A percentile compares a stretch with the other conserved stretches of the same genome.
Conservation (phyloP, 2,888 invertebrate species). For the Philopedon plagiatum region DNA sequence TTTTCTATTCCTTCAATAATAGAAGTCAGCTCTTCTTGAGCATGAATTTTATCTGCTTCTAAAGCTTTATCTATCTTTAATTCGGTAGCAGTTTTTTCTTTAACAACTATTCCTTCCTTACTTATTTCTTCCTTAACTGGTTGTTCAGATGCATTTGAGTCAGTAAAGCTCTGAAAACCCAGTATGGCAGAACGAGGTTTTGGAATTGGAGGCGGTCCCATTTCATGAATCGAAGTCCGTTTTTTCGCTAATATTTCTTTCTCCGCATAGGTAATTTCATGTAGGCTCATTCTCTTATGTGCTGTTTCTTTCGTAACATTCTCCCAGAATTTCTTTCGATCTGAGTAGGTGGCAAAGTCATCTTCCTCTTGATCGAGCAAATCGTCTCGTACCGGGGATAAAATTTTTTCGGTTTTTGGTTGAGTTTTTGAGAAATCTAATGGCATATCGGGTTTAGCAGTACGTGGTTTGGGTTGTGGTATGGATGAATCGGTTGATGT, state of each 20-base stretch:
- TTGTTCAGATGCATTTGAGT: slow-evolving; percentile 47
- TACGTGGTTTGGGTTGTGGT: slow-evolving; percentile 72
- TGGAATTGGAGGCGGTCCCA: slow-evolving; percentile 65
- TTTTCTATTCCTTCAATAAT: slow-evolving; percentile 44
- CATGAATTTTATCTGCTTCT: slow-evolving; percentile 43
- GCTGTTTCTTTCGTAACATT: slow-evolving; percentile 63
- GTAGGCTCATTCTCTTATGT: slow-evolving; percentile 63
- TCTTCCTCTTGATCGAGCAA: slow-evolving; percentile 60
- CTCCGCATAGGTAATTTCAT: slow-evolving; percentile 58
- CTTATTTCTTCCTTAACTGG: slow-evolving; percentile 42
- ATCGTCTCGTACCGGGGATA: slow-evolving; percentile 63
- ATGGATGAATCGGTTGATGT: slow-evolving; percentile 63
- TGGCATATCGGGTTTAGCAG: slow-evolving; percentile 58
- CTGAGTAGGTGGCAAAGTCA: slow-evolving; percentile 67
- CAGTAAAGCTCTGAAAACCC: slow-evolving; percentile 58
- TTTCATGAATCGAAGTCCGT: slow-evolving; percentile 64
- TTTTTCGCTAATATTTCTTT: slow-evolving; percentile 59
- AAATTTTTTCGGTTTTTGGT: slow-evolving; percentile 57
- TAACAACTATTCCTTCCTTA: slow-evolving; percentile 30
- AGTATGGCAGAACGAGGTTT: slow-evolving; percentile 66
- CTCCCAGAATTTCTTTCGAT: slow-evolving; percentile 72
- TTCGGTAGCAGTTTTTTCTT: slow-evolving; percentile 30
- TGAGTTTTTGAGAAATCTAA: slow-evolving; percentile 53
- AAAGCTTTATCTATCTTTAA: slow-evolving; percentile 42
- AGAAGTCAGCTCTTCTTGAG: slow-evolving; percentile 36